A percentile compares a stretch with the other conserved stretches of the same genome.
Evolutionary conservation across 2,888 invertebrate genomes (phyloP).

Genomic region (Drosophila nr. fundita): DNA sequence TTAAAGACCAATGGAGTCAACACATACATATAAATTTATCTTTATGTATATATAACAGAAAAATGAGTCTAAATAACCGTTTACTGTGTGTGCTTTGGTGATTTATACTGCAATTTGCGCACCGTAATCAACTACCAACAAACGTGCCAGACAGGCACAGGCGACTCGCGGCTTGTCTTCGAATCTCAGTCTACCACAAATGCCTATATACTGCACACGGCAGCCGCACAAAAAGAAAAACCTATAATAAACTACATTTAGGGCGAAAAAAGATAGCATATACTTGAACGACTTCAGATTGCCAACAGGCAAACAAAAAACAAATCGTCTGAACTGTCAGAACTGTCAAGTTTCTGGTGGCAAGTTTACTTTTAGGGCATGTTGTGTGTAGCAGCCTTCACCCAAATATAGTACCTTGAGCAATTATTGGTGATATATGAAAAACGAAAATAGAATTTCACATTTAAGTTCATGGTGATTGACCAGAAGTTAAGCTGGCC

Average conservation of each 20-base stretch:
- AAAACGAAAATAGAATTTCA: neutral
- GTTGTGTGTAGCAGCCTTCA: conserved; percentile 35
- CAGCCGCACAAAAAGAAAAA: conserved; percentile 26
- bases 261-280: conserved; percentile 56
- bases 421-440: conserved; percentile 1
- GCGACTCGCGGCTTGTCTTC: conserved; percentile 5
- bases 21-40: conserved; percentile 6
- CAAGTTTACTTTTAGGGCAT: conserved; percentile 45
- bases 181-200: conserved; percentile 25
- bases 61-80: conserved; percentile 53
- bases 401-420: conserved; percentile 4
- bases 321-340: conserved; percentile 20
- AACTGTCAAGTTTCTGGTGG: conserved; percentile 47
- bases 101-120: conserved; percentile 74
- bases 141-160: conserved; percentile 10
- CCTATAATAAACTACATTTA: conserved; percentile 8
- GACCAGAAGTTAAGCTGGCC: neutral
- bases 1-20: conserved; percentile 37
- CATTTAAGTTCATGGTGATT: neutral
- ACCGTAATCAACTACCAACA: conserved; percentile 61
- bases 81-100: conserved; percentile 53
- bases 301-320: conserved; percentile 42
- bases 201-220: conserved; percentile 6
- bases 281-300: conserved; percentile 53
- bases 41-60: conserved; percentile 8